Conservation (phyloP, 2,113 vertebrate genomes). For the Ornithorhynchus anatinus region DNA sequence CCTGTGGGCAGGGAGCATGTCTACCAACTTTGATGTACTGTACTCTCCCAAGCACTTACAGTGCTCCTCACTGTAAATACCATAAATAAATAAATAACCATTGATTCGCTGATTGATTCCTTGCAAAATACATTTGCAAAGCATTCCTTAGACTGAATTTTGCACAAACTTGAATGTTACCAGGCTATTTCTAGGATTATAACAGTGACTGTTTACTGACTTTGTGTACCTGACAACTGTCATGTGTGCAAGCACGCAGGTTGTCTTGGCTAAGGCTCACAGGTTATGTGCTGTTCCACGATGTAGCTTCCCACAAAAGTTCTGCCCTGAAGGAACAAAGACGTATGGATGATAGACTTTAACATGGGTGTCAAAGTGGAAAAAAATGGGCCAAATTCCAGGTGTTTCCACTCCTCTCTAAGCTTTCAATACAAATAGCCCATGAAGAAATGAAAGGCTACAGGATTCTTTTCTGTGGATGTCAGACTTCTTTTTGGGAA, state of each 20-base stretch:
- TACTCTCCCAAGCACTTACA: no score
- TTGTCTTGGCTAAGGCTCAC: background rate
- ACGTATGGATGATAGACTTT: background rate
- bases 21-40: no score
- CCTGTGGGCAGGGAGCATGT: no score
- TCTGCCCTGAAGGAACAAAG: background rate
- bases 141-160: background rate
- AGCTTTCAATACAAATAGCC: conserved; percentile 26
- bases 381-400: conserved; percentile 9
- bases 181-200: background rate
- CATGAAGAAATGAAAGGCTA: conserved; percentile 36
- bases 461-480: background rate
- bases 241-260: background rate
- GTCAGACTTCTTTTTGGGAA: background rate
- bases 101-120: no score
- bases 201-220: background rate
- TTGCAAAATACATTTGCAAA: no score
- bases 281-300: background rate
- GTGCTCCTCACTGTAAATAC: no score
- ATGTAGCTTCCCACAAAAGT: background rate
- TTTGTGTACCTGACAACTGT: background rate
- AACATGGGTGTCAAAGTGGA: conserved; percentile 13
- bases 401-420: background rate
- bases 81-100: no score
- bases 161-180: background rate